Evolutionary conservation across 2,113 vertebrate genomes (phyloP), one percentile per base, ranked within the genome.

Genomic region (Toxostoma redivivum): DNA sequence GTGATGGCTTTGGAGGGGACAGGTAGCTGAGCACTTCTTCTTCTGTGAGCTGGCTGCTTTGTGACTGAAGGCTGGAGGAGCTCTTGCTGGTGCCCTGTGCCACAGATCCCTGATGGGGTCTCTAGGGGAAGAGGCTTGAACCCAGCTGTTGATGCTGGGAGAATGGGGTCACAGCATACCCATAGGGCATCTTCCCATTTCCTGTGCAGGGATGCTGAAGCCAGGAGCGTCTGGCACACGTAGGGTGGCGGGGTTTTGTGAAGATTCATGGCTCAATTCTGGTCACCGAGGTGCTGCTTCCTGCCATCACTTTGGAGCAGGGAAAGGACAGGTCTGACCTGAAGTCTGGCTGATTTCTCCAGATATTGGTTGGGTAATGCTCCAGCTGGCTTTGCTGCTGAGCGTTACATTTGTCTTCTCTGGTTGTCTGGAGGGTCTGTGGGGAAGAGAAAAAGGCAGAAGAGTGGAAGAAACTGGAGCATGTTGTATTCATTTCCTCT

Each of bases 391-490:
- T 82, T 85, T 62, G 45, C 50, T 70, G 81, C 73, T 69, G 81
- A 82, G 54, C 23, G 3, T 79, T 72, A 56, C n/a, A 19, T 88
- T 62, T 77, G 31, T 65, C 44, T 87, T 81, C 51, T 73, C 45
- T 91, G 88, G 40, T 51, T 94, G 53, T 94, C 90, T 18, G 10
- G 76, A 66, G 76, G n/a, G 56, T 51, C 88, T 80, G n/a, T 22
- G 30, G 35, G 53, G 66, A 94, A 15, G 90, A 88, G 79, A 61
- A 93, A 50, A 92, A 86, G 64, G 83, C 86, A 83, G 72, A 94
- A 87, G 66, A 96, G 50, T 40, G 27, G 53, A 85, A 93, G 92
- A 95, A 96, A 83, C 87, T 74, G 74, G 78, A 95, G 87, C 69
- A 33, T 24, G 65, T 74, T 94, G 57, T 74, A 67, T 81, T 97